Percentiles rank a stretch among this genome's conserved stretches.
These are phyloP conservation scores for Acanthurus tractus DNA, from an alignment of 2,797 vertebrate species.

Conservation along the genomic window DNA sequence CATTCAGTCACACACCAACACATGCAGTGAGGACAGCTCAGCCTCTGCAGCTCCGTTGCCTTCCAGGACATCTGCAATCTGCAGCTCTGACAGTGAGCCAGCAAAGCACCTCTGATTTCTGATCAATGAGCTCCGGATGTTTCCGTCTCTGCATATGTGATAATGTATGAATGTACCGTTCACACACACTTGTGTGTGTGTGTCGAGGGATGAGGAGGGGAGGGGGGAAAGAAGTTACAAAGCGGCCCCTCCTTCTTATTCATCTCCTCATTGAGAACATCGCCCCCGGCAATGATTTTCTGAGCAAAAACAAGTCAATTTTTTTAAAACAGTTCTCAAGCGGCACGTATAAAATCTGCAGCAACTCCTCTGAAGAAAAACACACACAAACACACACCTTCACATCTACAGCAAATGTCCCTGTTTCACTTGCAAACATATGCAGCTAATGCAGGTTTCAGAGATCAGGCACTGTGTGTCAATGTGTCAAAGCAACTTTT, in stretches of 20 bases:
- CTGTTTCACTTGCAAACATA: too few relatives aligned
- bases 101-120: slow-evolving; percentile 43
- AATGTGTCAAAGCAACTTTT: too few relatives aligned
- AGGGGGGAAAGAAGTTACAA: slow-evolving; percentile 27
- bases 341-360: neutral
- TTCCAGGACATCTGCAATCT: slow-evolving; percentile 24
- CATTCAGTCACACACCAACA: slow-evolving; percentile 9
- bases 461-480: too few relatives aligned
- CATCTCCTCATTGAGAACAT: slow-evolving; percentile 29
- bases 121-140: slow-evolving; percentile 41
- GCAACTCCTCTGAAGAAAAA: neutral
- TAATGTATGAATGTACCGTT: slow-evolving; percentile 18
- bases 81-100: slow-evolving; percentile 42
- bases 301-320: slow-evolving; percentile 21
- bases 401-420: neutral
- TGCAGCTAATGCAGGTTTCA: too few relatives aligned
- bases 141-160: slow-evolving; percentile 25
- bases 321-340: slow-evolving; percentile 12
- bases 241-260: slow-evolving; percentile 24
- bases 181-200: slow-evolving; percentile 15
- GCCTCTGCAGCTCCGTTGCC: slow-evolving; percentile 10
- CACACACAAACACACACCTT: neutral
- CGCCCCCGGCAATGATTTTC: slow-evolving; percentile 25
- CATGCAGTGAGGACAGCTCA: slow-evolving; percentile 22
- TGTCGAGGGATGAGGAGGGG: slow-evolving; percentile 25